Evolutionary conservation across 2,888 invertebrate genomes (phyloP), one percentile per base, ranked within the genome.

Genomic region (Hololepta plana): DNA sequence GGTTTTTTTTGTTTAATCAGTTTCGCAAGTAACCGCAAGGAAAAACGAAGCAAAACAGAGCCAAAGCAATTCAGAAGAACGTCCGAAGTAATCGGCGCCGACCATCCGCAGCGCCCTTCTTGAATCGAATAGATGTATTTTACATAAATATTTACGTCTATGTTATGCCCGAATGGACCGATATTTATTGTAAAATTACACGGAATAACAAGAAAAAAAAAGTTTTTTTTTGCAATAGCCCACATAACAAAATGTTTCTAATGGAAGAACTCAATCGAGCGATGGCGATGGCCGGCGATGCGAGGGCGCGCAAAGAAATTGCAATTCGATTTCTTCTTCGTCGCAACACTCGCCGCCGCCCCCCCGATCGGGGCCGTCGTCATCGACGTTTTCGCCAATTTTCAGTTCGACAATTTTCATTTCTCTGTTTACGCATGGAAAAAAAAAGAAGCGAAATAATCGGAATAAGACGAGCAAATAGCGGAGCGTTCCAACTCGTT

Each of bases 161-260:
- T 33, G 33, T 38, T 35, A 40, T 46, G 54, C 54, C 55, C 55
- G 54, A 55, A 53, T 47, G 46, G 55, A 54, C 54, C 41, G 7
- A 51, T 53, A 55, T 54, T 53, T 54, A 54, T 53, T 49, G 55
- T 55, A 53, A 54, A 55, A 51, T 53, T 52, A 51, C 53, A 32
- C 24, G 8, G 17, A 17, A 17, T 7, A 17, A 17, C 8, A 17
- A 7, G 6, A 7, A 17, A 17, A 17, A 42, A 41, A 33, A 43
- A 48, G 40, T 21, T 42, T 49, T 53, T 51, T 42, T 51, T 55
- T 55, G 52, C 55, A 55, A 55, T 55, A 55, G 55, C 52, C 51
- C 52, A 54, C 41, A 44, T 30, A 15, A 28, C 29, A 28, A 19
- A 27, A n/a, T n/a, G n/a, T n/a, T n/a, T n/a, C n/a, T n/a, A n/a